Percentiles rank a stretch among this genome's conserved stretches.
These are phyloP conservation scores for Cremastinae sp. DNA, from an alignment of 2,888 invertebrate species.

Conservation along the genomic window DNA sequence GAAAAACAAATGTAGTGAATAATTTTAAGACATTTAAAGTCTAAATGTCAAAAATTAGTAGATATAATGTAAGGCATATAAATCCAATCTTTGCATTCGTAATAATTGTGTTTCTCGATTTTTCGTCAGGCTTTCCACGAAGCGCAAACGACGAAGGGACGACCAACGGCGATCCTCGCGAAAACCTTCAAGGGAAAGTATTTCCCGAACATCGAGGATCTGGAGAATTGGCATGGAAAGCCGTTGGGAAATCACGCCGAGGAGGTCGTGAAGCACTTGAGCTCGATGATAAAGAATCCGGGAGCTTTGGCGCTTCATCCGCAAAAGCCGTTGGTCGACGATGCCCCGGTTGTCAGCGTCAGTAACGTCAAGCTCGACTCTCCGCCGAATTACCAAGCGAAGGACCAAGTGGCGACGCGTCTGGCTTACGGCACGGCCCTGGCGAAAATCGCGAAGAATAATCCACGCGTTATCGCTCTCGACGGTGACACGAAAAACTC, in stretches of 20 bases:
- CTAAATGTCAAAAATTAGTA: no score
- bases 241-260: constrained; percentile 92
- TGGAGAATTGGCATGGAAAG: constrained; percentile 99
- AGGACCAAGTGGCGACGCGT: constrained; percentile 92
- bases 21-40: no score
- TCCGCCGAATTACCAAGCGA: constrained; percentile 91
- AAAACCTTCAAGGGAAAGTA: constrained; percentile 97
- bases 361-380: constrained; percentile 87
- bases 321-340: constrained; percentile 84
- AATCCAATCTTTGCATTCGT: no score
- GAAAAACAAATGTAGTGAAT: no score
- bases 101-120: background rate
- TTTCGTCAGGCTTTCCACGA: constrained; percentile 87
- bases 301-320: constrained; percentile 85
- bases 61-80: no score
- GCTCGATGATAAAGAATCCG: constrained; percentile 86
- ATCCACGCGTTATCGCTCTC: constrained; percentile 92
- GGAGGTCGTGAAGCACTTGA: constrained; percentile 85
- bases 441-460: constrained; percentile 87
- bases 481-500: constrained; percentile 99
- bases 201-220: constrained; percentile 94
- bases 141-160: constrained; percentile 87
- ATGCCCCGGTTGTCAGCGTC: constrained; percentile 89
- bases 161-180: constrained; percentile 96
- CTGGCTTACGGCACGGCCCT: constrained; percentile 97